These are phyloP conservation scores for Ctenoplectra terminalis DNA, from an alignment of 1,140 invertebrate species.

Conservation along the genomic window DNA sequence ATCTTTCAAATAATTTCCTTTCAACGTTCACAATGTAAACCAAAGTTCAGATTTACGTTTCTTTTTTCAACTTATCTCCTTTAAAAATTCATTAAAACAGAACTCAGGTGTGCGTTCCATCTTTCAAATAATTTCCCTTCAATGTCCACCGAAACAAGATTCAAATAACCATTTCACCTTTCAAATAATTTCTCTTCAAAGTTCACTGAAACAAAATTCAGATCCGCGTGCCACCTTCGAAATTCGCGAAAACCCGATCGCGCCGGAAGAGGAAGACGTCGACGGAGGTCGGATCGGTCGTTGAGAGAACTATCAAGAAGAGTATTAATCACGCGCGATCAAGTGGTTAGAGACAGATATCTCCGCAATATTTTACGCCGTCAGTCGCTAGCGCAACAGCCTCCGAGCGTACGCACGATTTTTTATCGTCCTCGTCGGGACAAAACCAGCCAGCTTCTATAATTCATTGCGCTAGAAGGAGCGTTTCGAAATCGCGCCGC, in stretches of 20 bases:
- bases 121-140: too few species aligned
- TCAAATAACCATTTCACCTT: too few species aligned
- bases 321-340: constrained; percentile 78
- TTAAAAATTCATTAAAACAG: too few species aligned
- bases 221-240: too few species aligned
- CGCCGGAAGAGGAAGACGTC: constrained; percentile 42
- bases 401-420: not conserved
- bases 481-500: constrained; percentile 41
- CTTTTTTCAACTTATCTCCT: too few species aligned
- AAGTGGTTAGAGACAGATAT: constrained; percentile 75
- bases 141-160: too few species aligned
- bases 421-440: constrained; percentile 11
- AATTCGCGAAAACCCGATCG: constrained; percentile 9
- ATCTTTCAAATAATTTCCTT: too few species aligned
- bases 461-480: constrained; percentile 23
- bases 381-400: constrained; percentile 26
- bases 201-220: not conserved
- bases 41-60: too few species aligned
- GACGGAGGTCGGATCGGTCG: constrained; percentile 44
- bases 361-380: constrained; percentile 72
- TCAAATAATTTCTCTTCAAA: not conserved
- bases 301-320: constrained; percentile 66
- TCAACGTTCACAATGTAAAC: too few species aligned
- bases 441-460: constrained; percentile 8
- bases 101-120: too few species aligned